Evolutionary conservation across 2,797 vertebrate species (phyloP).

Genomic region (Brotula barbata): DNA sequence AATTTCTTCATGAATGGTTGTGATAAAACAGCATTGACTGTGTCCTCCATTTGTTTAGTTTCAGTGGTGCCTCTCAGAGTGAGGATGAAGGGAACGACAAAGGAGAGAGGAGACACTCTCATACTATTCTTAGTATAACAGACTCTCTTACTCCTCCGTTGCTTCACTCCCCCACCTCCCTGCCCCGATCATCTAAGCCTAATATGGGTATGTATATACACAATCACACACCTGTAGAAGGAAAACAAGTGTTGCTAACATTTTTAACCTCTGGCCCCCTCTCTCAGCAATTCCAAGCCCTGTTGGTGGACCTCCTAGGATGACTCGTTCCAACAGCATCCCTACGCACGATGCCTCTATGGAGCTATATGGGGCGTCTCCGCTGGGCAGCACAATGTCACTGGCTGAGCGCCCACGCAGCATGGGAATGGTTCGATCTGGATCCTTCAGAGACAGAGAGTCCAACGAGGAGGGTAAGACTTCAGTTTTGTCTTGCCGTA

Average conservation of each 20-base stretch:
- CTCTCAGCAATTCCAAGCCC: conserved; percentile 78
- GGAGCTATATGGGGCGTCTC: conserved; percentile 88
- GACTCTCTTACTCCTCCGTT: conserved; percentile 84
- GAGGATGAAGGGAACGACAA: conserved; percentile 91
- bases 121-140: conserved; percentile 80
- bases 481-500: background rate
- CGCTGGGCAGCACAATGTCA: conserved; percentile 92
- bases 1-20: too few species aligned
- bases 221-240: background rate
- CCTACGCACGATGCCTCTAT: conserved; percentile 91
- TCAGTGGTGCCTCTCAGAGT: conserved; percentile 75
- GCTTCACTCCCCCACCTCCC: conserved; percentile 84
- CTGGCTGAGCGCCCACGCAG: conserved; percentile 93
- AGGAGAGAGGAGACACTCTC: conserved; percentile 91
- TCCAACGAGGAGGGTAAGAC: conserved; percentile 88
- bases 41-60: conserved; percentile 46
- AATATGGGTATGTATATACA: conserved; percentile 80
- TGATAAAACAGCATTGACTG: conserved; percentile 1
- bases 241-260: background rate
- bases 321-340: conserved; percentile 98
- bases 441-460: conserved; percentile 91
- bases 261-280: conserved; percentile 12
- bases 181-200: conserved; percentile 82
- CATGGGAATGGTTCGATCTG: conserved; percentile 92
- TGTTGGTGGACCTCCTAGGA: conserved; percentile 83